Base-by-base conservation (phyloP, 53 echinoderm and acorn worm species). In the Holothuria leucospilota region DNA sequence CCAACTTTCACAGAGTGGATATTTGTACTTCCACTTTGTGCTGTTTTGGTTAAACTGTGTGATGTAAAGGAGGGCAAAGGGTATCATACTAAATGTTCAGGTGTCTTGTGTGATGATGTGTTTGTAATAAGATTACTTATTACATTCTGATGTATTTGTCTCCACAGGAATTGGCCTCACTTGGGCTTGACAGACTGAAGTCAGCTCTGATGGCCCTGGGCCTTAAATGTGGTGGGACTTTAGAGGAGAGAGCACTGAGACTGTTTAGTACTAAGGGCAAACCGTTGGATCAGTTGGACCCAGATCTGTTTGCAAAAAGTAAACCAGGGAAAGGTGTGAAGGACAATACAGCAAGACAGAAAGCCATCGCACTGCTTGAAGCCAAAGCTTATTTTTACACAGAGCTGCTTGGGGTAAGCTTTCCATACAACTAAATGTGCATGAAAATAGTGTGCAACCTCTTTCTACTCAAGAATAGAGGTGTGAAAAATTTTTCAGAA, bases 191-290 rank as follows among this genome's bases (percentile, higher is more conserved):
- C 88, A 91, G 99, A 41, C 90, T 95, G 12, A 99, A 99, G 83
- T 99, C 99, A 13, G 99, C 99, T 23, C 82, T 99, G 89, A 95
- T 99, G 99, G 99, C 99, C 3, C 70, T 99, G 11, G 94, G 94
- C 4, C 86, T 99, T 40, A 99, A 99, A 69, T 99, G 99, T 82
- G 99, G 99, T n/a, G 99, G 99, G 26, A 99, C 99, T 18, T 71
- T 98, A 69, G 99, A 98, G 25, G 87, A 98, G 85, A 78, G 99
- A 80, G 99, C 99, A n/a, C 92, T 93, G 77, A 81, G 99, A 30
- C 90, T 98, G 20, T 98, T 98, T 91, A 91, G 83, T 18, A 98
- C 99, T 84, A 98, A 98, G 67, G 99, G 99, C 9, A 91, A 93
- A n/a, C 86, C 95, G 34, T 86, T 98, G 26, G 92, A 98, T 53